Base-by-base conservation (phyloP, 2,888 invertebrate genomes). In the Drosophila histrio region DNA sequence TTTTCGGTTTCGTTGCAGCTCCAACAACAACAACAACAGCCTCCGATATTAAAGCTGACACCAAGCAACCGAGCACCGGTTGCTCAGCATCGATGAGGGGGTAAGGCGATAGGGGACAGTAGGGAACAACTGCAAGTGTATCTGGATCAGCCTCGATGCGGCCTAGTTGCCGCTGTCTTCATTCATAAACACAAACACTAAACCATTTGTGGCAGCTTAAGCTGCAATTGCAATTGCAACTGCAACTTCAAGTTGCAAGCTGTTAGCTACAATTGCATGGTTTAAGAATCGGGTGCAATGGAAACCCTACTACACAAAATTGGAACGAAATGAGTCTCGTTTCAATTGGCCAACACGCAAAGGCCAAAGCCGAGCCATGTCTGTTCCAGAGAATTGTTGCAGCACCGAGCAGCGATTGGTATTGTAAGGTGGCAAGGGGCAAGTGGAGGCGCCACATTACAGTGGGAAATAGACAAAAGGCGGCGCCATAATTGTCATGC, bases 311-410 rank as follows among this genome's bases (percentile, higher is more conserved):
- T 17, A 15, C 49, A 13, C 9, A 9, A 50, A 58, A 13, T 52
- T 32, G 50, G 49, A 41, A 49, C 53, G 46, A 76, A 72, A 72
- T 61, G 64, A 65, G 71, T 38, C 75, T 52, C 63, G 75, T 75
- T 87, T 75, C 58, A 80, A 78, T 87, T 84, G 76, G 76, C 78
- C 68, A 68, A 69, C 81, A 87, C 87, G 81, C 81, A 84, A 81
- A 67, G 83, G 70, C 77, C 66, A 30, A 63, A 69, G 62, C 47
- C 34, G 26, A 22, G 38, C 47, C 22, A 53, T 19, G 39, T 36
- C 36, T 44, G 46, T 78, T 75, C 60, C 67, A 41, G 15, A 44
- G 69, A 79, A 80, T 52, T 65, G 44, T 54, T 38, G 52, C 54
- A 53, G 17, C 43, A 21, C 5, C 19, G n/a, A 3, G 11, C n/a